Percentiles rank a stretch among this genome's conserved stretches.
Conservation (phyloP, 2,113 vertebrate species). For the Choloepus hoffmanni region DNA sequence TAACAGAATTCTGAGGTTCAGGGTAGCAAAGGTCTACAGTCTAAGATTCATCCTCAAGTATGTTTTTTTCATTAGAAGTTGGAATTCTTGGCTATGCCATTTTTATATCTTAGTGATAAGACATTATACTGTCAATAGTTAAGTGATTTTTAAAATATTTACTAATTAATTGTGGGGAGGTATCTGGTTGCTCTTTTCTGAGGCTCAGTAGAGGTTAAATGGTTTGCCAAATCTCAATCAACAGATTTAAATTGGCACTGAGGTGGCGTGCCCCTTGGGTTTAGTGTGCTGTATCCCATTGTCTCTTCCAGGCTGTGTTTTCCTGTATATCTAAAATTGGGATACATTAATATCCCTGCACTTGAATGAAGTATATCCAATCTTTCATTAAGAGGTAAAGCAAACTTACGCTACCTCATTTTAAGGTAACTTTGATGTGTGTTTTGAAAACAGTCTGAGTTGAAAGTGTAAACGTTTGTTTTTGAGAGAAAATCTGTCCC, state of each 20-base stretch:
- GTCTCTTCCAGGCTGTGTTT: neutral
- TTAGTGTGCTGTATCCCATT: neutral
- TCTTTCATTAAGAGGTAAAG: constrained; percentile 17
- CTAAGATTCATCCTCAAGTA: neutral
- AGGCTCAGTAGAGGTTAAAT: neutral
- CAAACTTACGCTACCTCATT: neutral
- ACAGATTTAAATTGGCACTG: neutral
- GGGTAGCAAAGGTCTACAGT: neutral
- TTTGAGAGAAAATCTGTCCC: neutral
- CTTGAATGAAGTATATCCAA: neutral
- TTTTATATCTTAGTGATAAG: constrained; percentile 26
- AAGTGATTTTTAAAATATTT: constrained; percentile 19
- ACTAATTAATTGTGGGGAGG: neutral
- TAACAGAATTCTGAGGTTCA: neutral
- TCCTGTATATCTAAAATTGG: neutral
- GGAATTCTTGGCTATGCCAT: neutral
- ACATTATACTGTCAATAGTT: neutral
- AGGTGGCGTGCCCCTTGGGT: neutral
- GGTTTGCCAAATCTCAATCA: neutral
- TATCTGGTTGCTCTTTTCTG: neutral
- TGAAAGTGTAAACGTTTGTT: constrained; percentile 5
- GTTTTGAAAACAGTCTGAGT: neutral
- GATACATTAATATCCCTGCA: constrained; percentile 45
- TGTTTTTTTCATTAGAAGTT: neutral
- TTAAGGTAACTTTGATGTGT: constrained; percentile 15